phyloP scores from a whole-genome alignment of 2,888 invertebrate genomes.

The Fragum sueziense region DNA sequence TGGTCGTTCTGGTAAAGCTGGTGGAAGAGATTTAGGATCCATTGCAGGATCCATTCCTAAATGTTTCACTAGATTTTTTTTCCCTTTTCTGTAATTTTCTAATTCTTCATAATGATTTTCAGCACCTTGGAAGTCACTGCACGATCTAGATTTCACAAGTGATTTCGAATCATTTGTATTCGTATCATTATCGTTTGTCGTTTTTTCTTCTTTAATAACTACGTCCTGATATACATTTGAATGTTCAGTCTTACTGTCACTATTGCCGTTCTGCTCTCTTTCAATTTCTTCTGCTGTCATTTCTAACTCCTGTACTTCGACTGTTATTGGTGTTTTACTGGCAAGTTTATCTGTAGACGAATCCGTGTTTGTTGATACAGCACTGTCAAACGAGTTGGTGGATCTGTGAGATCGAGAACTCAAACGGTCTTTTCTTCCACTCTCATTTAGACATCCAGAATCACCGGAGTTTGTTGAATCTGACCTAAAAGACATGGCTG shows the following conservation, averaged over 20 bases:
- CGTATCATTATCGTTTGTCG: background rate
- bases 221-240: constrained; percentile 52
- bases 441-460: constrained; percentile 62
- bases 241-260: constrained; percentile 11
- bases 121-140: constrained; percentile 37
- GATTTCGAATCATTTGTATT: background rate
- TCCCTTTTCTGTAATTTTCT: constrained; percentile 63
- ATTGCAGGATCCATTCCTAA: constrained; percentile 63
- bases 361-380: constrained; percentile 58
- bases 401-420: constrained; percentile 43
- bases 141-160: constrained; percentile 45
- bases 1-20: constrained; percentile 65
- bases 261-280: background rate
- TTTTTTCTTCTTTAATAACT: constrained; percentile 13
- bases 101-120: constrained; percentile 69
- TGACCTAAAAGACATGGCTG: constrained; percentile 54
- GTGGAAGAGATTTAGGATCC: constrained; percentile 60
- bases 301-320: constrained; percentile 55
- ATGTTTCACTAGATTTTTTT: constrained; percentile 61
- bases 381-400: constrained; percentile 72
- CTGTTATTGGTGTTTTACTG: constrained; percentile 24
- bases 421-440: constrained; percentile 24
- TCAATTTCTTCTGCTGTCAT: constrained; percentile 33
- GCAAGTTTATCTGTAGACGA: constrained; percentile 11
- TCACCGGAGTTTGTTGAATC: constrained; percentile 65